Evolutionary conservation across 2,797 vertebrate genomes (phyloP), one percentile per base, ranked within the genome.

Genomic region (Phataginus tricuspis): DNA sequence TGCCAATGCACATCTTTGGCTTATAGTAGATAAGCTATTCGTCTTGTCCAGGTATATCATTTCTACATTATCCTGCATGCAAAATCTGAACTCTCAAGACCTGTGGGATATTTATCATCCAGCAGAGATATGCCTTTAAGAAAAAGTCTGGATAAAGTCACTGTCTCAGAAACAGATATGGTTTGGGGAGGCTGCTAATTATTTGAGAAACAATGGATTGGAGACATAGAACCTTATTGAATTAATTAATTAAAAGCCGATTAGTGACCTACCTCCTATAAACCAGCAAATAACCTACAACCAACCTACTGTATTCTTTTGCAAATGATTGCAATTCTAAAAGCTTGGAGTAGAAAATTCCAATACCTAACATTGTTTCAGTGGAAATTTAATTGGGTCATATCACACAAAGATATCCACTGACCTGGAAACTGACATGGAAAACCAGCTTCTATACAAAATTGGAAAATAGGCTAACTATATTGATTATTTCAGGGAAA

Each of bases 21-120:
- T 96, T 93, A 78, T 49, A 96, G 86, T 59, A 97, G 95, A 88
- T 93, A 97, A 98, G 96, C 88, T 74, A 96, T 75, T 94, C 86
- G 77, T 86, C 96, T 95, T 97, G 92, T 95, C 53, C 66, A 86
- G 64, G 91, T 86, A 83, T 86, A 77, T 87, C 75, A 82, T 71
- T 95, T 93, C 53, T 96, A 71, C 74, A 91, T 91, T 88, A 97
- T 37, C 8, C 18, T 18, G 68, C 63, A 42, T 53, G n/a, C 45
- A 55, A 61, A 96, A 86, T 25, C 61, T 79, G 84, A 95, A 64
- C 90, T 95, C 87, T n/a, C 29, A 53, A 63, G 75, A 51, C 57
- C 66, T 77, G 63, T 77, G 42, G 14, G n/a, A 45, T 83, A 15
- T 66, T 71, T 86, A 61, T 82, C 66, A 78, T 93, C 82, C 53